Evolutionary conservation across 2,113 vertebrate species (phyloP), one percentile per base, ranked within the genome.

Genomic region (Tor tambroides): DNA sequence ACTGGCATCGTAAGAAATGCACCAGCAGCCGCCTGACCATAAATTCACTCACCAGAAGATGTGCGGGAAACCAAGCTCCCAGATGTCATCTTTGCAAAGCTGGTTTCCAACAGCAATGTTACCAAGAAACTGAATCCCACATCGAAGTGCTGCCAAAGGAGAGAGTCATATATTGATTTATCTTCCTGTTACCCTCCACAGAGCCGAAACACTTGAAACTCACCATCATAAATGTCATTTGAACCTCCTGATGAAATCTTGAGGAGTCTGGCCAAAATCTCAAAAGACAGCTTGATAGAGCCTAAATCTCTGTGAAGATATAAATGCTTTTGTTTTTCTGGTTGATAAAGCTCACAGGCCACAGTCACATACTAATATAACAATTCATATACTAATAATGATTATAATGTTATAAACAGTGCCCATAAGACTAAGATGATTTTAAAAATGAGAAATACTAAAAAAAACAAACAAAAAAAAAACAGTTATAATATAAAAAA

Each of bases 111-210:
- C 95, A 19, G 96, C 96, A 15, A 97, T 7, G 74, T 99, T 99
- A 91, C 98, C 98, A 67, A 99, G 95, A 92, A 99, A 98, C 92
- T 99, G 98, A 82, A 99, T 95, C 87, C 97, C 96, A 91, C 97
- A 98, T 77, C 96, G 95, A 84, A 99, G 94, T 85, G 96, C 98
- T 99, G 87, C 85, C 84, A 89, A 86, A 75, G 26, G 83, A 89
- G 56, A 92, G 69, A 81, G 23, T 21, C 80, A 76, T 38, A 87
- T 28, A 72, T 11, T 49, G 61, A 83, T 49, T 69, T 83, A 21
- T 49, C n/a, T 32, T 2, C 61, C 79, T 0, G 6, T 80, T 61
- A 80, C 51, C 9, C 59, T 63, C 79, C 32, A n/a, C 2, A 15
- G 26, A 67, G 41, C 80, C 32, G n/a, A 67, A 46, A 80, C 21